These are phyloP conservation scores for Brachionus asplanchnoidis DNA, from an alignment of 1,140 invertebrate genomes.

Conservation along the genomic window DNA sequence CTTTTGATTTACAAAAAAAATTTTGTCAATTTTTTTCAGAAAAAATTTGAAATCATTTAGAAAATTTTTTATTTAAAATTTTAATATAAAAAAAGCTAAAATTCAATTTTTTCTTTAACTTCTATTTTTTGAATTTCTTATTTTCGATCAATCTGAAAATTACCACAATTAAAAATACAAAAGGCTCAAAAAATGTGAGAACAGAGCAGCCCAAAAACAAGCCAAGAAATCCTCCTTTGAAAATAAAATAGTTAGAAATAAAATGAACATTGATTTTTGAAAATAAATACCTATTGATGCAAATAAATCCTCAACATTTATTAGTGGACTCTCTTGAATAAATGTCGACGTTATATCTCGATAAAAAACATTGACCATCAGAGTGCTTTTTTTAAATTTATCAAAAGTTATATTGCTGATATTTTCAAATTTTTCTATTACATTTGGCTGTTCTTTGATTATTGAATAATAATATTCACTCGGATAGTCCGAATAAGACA, in stretches of 20 bases:
- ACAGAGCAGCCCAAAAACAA: neutral
- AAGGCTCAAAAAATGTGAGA: neutral
- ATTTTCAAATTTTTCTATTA: neutral
- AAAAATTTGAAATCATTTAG: too few species aligned
- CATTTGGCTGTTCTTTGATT: neutral
- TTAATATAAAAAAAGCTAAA: neutral
- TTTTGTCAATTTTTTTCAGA: too few species aligned
- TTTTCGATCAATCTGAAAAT: neutral
- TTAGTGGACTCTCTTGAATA: neutral
- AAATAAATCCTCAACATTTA: neutral
- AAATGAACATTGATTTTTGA: neutral
- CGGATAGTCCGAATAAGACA: neutral
- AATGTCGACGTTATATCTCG: neutral
- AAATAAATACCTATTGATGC: neutral
- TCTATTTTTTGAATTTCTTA: neutral
- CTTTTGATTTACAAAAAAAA: too few species aligned
- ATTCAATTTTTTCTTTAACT: neutral
- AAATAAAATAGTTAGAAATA: neutral
- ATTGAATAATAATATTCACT: constrained; percentile 28
- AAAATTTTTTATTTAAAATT: neutral
- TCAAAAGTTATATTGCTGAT: neutral
- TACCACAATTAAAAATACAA: neutral
- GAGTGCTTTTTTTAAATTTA: neutral
- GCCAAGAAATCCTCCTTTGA: neutral
- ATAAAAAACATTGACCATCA: constrained; percentile 19